Conservation (phyloP, 2,888 invertebrate species). For the Koerneria pararmatus region DNA sequence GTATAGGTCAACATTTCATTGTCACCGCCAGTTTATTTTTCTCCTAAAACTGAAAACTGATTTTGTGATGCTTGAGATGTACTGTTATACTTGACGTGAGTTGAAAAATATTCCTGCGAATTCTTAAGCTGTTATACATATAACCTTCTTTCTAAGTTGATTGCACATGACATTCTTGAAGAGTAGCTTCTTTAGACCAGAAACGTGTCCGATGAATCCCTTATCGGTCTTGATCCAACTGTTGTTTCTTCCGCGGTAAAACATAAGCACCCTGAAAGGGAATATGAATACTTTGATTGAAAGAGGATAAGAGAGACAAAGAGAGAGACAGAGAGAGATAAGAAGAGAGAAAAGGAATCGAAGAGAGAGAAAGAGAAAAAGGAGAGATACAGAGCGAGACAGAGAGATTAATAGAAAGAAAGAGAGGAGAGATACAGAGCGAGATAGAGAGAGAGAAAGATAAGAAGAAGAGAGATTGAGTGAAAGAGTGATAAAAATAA, state of each 20-base stretch:
- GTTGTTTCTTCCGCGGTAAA: conserved; percentile 36
- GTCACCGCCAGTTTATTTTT: neutral
- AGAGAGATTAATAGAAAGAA: neutral
- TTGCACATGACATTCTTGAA: conserved; percentile 34
- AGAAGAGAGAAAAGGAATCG: neutral
- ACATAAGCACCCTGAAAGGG: conserved; percentile 28
- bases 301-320: neutral
- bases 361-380: neutral
- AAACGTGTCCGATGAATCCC: conserved; percentile 35
- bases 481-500: neutral
- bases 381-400: no score
- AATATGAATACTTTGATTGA: neutral
- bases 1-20: no score
- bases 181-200: conserved; percentile 40
- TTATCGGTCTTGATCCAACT: conserved; percentile 38
- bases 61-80: no score
- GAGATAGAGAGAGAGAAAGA: neutral
- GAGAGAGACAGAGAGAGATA: neutral
- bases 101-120: no score
- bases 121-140: conserved; percentile 1
- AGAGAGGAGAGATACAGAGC: neutral
- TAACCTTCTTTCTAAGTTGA: conserved; percentile 25
- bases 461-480: neutral
- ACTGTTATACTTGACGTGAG: no score
- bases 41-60: no score